Evolutionary conservation across 2,113 vertebrate species (phyloP), one percentile per base, ranked within the genome.

Genomic region (Rana temporaria): DNA sequence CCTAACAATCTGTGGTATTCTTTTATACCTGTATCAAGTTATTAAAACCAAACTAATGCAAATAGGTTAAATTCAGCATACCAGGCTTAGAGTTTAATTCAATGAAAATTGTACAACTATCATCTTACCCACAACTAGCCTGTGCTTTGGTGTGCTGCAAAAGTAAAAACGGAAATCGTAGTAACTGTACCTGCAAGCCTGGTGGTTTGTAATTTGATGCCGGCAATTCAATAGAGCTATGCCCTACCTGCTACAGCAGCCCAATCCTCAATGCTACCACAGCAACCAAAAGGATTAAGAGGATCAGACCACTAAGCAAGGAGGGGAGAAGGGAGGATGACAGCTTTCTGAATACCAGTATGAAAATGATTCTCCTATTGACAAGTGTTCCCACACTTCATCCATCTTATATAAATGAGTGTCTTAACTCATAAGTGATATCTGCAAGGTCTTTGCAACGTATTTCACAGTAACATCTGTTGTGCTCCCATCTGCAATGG

Each of bases 141-240:
- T 24, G 14, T 15, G 26, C 24, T 57, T 6, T 34, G 18, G 9
- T 30, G 15, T 71, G 12, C 14, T 48, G 3, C 20, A 24, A 64
- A 64, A 30, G 42, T 9, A 38, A 67, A n/a, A 57, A 53, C 5
- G 7, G 26, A 74, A 24, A 17, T 59, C 30, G 20, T 20, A 68
- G 72, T 38, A n/a, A 78, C 63, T 69, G 9, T 91, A 89, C 90
- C 87, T 91, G 87, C 22, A 87, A 79, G 64, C 11, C 60, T 56
- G 34, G 20, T 60, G 2, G 38, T 52, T 6, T 62, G 32, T 15
- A 22, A 55, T 42, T 18, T 59, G 32, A 76, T 75, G 63, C 72
- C 72, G 52, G 81, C 72, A 68, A 66, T 48, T n/a, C 19, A 83
- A 55, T 42, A 9, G 62, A 75, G 53, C 42, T 48, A 8, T 85